These are phyloP conservation scores for Excalfactoria chinensis DNA, from an alignment of 2,113 vertebrate genomes.

Conservation along the genomic window DNA sequence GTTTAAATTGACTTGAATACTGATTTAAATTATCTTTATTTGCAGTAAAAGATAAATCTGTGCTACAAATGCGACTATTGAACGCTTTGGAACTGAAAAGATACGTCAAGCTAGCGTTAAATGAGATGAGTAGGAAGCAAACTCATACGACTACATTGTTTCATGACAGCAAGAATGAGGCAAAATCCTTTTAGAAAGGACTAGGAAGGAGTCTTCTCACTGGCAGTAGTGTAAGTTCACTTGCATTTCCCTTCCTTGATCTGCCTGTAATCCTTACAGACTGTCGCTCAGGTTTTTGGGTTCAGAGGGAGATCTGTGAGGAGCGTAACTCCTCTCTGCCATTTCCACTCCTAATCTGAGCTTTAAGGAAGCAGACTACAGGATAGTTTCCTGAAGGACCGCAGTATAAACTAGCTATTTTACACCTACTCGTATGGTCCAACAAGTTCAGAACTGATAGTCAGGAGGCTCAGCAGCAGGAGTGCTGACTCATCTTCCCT, in stretches of 20 bases:
- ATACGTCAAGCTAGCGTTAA: conserved; percentile 25
- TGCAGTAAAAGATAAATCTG: neutral
- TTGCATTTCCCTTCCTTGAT: neutral
- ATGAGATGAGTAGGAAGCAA: conserved; percentile 45
- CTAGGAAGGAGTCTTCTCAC: neutral
- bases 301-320: neutral
- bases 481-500: neutral
- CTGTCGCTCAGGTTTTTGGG: neutral
- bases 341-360: neutral
- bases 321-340: neutral
- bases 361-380: neutral
- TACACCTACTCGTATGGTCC: neutral
- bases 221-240: neutral
- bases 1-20: conserved; percentile 37
- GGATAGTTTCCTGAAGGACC: neutral
- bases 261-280: neutral
- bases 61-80: conserved; percentile 29
- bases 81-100: neutral
- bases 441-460: neutral
- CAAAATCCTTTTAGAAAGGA: neutral
- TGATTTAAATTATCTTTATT: conserved; percentile 25
- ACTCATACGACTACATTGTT: conserved; percentile 1
- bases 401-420: neutral
- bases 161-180: neutral
- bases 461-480: neutral